Evolutionary conservation across 2,888 invertebrate genomes (phyloP), one percentile per base, ranked within the genome.

Genomic region (Leptura quadrifasciata): DNA sequence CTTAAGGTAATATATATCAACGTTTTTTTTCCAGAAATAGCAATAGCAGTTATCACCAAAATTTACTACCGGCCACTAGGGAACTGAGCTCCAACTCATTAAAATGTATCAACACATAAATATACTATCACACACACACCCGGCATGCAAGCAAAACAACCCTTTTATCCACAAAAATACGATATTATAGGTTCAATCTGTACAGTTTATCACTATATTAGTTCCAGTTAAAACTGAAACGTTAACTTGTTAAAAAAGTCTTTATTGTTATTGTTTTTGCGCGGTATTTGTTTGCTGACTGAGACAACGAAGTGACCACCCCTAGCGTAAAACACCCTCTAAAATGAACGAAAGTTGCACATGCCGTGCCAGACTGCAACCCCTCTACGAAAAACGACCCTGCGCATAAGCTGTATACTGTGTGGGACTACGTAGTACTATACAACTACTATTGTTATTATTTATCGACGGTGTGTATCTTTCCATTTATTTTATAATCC

Each of bases 21-120:
- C n/a, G 69, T 18, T 58, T 69, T 58, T 69, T 68, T 58, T 18
- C 55, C 17, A 55, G 27, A 69, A 70, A 71, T 64, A 35, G 21
- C n/a, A 35, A 60, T 55, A 64, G 65, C 71, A 74, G 78, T 80
- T 79, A 78, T 79, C 82, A 81, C 81, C 75, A 74, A 82, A 84
- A 81, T 79, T 81, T 83, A 82, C 77, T 47, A 27, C 70, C 77
- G 77, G 76, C 76, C 79, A 81, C 81, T 80, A 72, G 80, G 78
- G 79, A 80, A 75, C 78, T 76, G 60, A 70, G 60, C 54, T 68
- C 54, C 68, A 78, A 77, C 80, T 83, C 83, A 84, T 84, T 84
- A 84, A 85, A 84, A 85, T 84, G 81, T 81, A 84, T 85, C 82
- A 81, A 79, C 81, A 81, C 81, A 83, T 84, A 82, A 85, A 85